A percentile compares a stretch with the other conserved stretches of the same genome.
phyloP scores from a whole-genome alignment of 2,797 vertebrate species.

The Meda fulgida region DNA sequence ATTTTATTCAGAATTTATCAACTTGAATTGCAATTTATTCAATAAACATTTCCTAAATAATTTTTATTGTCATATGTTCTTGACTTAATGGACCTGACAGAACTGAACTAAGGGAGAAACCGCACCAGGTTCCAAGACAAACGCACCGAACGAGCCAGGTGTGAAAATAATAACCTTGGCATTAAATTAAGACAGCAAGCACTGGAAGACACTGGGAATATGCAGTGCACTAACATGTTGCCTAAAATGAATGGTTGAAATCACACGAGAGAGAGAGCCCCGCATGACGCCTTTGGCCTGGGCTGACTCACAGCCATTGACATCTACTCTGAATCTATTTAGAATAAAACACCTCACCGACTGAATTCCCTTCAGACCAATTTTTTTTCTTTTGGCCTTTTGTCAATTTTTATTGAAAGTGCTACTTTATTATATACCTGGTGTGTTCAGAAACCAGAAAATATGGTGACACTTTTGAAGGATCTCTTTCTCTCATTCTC shows the following conservation, averaged over 20 bases:
- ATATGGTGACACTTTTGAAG: neutral
- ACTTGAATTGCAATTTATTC: too few relatives aligned
- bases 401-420: neutral
- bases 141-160: neutral
- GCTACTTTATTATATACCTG: slow-evolving; percentile 10
- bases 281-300: slow-evolving; percentile 24
- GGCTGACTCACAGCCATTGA: slow-evolving; percentile 28
- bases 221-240: neutral
- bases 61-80: too few relatives aligned
- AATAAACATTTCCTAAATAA: too few relatives aligned
- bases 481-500: slow-evolving; percentile 27
- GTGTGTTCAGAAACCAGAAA: neutral
- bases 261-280: neutral
- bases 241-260: slow-evolving; percentile 1
- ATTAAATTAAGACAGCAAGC: neutral
- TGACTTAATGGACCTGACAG: too few relatives aligned
- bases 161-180: neutral
- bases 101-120: too few relatives aligned
- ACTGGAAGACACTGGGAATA: slow-evolving; percentile 17
- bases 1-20: too few relatives aligned
- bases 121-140: too few relatives aligned
- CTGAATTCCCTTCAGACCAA: neutral
- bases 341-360: slow-evolving; percentile 1
- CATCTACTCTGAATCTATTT: slow-evolving; percentile 20
- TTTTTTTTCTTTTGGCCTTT: slow-evolving; percentile 6